phyloP scores from a whole-genome alignment of 2,888 invertebrate species.

The Oscheius sp. region DNA sequence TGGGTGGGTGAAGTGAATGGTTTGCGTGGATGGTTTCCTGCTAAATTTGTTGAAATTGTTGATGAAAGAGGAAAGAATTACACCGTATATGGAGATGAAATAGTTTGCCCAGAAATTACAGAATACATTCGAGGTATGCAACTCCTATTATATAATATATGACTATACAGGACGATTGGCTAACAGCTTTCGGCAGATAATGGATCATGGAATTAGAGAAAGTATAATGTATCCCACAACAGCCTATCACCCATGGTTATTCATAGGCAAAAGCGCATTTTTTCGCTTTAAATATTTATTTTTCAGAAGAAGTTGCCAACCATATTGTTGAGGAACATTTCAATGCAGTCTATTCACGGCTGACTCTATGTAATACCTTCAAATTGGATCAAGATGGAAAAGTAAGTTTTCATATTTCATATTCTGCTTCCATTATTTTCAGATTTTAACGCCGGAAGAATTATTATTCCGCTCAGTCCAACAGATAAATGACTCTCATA shows the following conservation, averaged over 20 bases:
- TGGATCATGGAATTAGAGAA: constrained; percentile 67
- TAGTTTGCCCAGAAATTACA: constrained; percentile 93
- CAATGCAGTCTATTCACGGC: constrained; percentile 93
- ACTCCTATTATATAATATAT: background rate
- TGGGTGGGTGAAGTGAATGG: constrained; percentile 75
- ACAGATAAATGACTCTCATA: constrained; percentile 92
- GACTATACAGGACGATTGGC: constrained; percentile 42
- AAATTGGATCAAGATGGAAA: constrained; percentile 96
- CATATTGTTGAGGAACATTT: constrained; percentile 97
- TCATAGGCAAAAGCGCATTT: constrained; percentile 76
- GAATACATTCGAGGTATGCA: constrained; percentile 89
- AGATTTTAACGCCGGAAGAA: constrained; percentile 94
- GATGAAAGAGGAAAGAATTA: constrained; percentile 88
- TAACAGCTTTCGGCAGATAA: constrained; percentile 57
- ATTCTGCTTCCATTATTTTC: constrained; percentile 16
- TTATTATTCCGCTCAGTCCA: constrained; percentile 83
- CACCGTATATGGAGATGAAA: constrained; percentile 84
- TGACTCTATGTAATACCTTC: constrained; percentile 96
- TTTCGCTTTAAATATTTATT: background rate
- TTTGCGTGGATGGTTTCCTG: constrained; percentile 74
- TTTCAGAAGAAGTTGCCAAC: constrained; percentile 79
- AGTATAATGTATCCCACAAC: constrained; percentile 73
- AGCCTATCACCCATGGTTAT: constrained; percentile 96
- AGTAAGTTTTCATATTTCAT: constrained; percentile 65
- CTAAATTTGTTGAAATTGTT: constrained; percentile 76